These are phyloP conservation scores for Pocillopora verrucosa DNA, from an alignment of 64 coral and sea anemone genomes.

Conservation along the genomic window DNA sequence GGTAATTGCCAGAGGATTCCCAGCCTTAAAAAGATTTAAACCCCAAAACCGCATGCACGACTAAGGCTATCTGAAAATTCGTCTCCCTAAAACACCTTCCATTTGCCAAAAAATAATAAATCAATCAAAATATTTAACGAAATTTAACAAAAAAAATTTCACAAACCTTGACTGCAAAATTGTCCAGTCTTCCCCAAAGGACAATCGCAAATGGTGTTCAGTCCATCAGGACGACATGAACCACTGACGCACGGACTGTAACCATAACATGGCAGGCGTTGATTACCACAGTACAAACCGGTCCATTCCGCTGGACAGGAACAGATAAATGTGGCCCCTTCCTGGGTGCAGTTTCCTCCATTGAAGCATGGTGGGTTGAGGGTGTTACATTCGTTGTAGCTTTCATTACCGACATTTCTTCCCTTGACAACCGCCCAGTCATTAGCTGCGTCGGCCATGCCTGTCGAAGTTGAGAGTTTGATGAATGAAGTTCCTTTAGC, in stretches of 20 bases:
- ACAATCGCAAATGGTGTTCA: slow-evolving; percentile 78
- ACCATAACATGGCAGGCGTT: slow-evolving; percentile 64
- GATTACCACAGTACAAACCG: slow-evolving; percentile 75
- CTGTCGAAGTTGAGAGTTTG: slow-evolving; percentile 26
- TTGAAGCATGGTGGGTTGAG: slow-evolving; percentile 67
- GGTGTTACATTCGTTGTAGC: slow-evolving; percentile 60
- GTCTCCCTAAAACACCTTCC: no score
- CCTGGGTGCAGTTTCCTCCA: slow-evolving; percentile 65
- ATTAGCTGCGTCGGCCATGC: not conserved
- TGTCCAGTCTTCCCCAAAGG: slow-evolving; percentile 74
- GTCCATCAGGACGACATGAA: slow-evolving; percentile 64
- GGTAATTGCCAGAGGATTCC: no score
- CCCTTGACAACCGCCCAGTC: slow-evolving; percentile 56
- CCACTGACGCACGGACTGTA: slow-evolving; percentile 76
- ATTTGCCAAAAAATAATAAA: no score
- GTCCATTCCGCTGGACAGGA: slow-evolving; percentile 69
- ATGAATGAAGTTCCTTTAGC: slow-evolving; percentile 7
- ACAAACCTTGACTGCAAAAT: slow-evolving; percentile 75
- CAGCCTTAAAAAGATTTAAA: no score
- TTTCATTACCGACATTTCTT: slow-evolving; percentile 74
- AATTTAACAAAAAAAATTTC: not conserved
- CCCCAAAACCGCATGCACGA: no score
- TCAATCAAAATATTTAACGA: not conserved
- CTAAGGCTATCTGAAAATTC: no score
- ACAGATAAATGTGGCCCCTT: slow-evolving; percentile 76